Conservation (phyloP, 2,797 vertebrate species). For the Scolopax bukidnonensis region DNA sequence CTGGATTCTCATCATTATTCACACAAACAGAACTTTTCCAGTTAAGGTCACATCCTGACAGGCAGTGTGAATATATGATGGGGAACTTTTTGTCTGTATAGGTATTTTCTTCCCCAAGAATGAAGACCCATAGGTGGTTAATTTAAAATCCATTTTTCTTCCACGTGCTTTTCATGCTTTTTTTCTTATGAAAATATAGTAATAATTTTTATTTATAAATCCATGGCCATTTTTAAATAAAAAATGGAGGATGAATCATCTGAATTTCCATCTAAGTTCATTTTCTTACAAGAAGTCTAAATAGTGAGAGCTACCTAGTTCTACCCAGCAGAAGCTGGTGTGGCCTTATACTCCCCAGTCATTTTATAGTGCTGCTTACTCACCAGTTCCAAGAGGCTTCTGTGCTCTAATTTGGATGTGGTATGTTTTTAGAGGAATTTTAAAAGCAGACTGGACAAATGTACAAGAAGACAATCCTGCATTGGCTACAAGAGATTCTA, state of each 20-base stretch:
- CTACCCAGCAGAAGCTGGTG: background rate
- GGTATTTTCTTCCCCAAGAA: background rate
- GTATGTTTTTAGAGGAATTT: background rate
- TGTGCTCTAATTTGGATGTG: background rate
- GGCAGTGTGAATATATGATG: background rate
- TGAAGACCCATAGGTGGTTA: background rate
- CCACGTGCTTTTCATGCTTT: background rate
- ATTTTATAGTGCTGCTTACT: conserved; percentile 8
- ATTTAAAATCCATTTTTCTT: background rate
- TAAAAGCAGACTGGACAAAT: background rate
- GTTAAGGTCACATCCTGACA: conserved; percentile 39
- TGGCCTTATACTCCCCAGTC: background rate
- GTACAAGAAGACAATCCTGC: background rate
- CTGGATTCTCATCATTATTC: background rate
- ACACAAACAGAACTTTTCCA: background rate
- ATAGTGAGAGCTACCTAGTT: background rate
- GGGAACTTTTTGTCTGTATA: background rate
- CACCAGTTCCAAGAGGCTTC: background rate
- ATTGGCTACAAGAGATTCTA: background rate
- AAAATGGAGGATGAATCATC: background rate
- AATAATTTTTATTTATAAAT: background rate
- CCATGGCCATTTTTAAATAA: background rate
- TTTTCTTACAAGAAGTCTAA: background rate
- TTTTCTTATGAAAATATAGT: background rate
- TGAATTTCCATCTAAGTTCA: background rate